Evolutionary conservation across 92 coral and sea anemone species (phyloP).

Genomic region (Umimayanthus kanabou): DNA sequence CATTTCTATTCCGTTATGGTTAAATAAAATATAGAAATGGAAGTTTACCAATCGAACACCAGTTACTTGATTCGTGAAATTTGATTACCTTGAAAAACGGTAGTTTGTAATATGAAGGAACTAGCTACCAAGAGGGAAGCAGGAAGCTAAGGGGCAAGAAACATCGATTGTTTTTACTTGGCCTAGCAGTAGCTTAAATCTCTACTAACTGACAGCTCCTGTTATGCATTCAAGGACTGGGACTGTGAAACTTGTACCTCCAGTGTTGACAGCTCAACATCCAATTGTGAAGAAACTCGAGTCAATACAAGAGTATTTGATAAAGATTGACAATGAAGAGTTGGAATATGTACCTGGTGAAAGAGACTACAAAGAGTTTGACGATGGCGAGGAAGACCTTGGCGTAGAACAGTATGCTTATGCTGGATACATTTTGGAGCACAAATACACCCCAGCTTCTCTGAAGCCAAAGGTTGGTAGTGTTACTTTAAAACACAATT

Average conservation of each 20-base stretch:
- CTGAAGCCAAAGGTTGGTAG: conserved; percentile 20
- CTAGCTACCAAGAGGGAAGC: too few species aligned
- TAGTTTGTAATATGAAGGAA: too few species aligned
- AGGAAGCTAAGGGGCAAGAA: too few species aligned
- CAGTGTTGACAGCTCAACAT: neutral
- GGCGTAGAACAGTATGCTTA: conserved; percentile 3
- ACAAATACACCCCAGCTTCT: conserved; percentile 16
- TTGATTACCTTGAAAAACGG: too few species aligned
- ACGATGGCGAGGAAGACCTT: neutral
- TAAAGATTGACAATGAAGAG: neutral
- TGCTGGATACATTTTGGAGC: conserved; percentile 16
- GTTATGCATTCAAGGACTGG: neutral
- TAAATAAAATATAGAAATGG: too few species aligned
- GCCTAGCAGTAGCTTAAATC: too few species aligned
- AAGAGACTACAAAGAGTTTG: neutral
- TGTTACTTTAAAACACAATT: neutral
- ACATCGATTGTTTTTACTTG: too few species aligned
- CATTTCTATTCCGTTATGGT: too few species aligned
- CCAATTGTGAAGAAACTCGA: conserved; percentile 1
- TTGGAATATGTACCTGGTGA: conserved; percentile 1
- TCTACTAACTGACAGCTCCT: neutral
- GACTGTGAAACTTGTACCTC: neutral
- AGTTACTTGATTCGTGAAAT: too few species aligned
- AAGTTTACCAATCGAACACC: too few species aligned
- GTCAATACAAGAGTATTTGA: conserved; percentile 1